phyloP scores from a whole-genome alignment of 2,888 invertebrate species.

The Margaritifera margaritifera region DNA sequence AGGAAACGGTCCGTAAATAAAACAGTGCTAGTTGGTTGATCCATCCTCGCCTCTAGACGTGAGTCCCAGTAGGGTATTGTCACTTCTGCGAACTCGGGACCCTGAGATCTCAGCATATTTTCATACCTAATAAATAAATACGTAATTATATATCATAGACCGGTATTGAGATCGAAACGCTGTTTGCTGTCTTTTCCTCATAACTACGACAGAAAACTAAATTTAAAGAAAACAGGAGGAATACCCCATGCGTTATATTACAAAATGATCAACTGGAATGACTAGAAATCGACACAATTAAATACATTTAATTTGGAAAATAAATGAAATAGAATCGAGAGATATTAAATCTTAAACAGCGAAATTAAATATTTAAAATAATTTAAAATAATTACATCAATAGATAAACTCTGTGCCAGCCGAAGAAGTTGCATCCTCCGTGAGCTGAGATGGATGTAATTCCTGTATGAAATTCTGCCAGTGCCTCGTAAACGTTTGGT shows the following conservation, averaged over 20 bases:
- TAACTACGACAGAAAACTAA: too few species aligned
- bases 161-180: too few species aligned
- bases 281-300: too few species aligned
- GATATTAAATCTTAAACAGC: too few species aligned
- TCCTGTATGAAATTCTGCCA: slow-evolving; percentile 56
- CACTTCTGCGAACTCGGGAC: slow-evolving; percentile 40
- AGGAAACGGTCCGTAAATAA: slow-evolving; percentile 49
- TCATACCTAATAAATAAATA: slow-evolving; percentile 47
- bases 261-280: too few species aligned
- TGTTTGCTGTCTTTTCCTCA: too few species aligned
- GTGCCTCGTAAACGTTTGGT: slow-evolving; percentile 56
- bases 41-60: slow-evolving; percentile 40
- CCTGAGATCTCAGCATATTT: slow-evolving; percentile 52
- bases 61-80: slow-evolving; percentile 61
- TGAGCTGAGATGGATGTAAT: slow-evolving; percentile 51
- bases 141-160: too few species aligned
- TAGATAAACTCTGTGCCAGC: slow-evolving; percentile 57
- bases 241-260: too few species aligned
- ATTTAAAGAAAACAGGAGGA: too few species aligned
- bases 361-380: slow-evolving; percentile 1
- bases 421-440: slow-evolving; percentile 57
- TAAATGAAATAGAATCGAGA: too few species aligned
- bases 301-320: too few species aligned
- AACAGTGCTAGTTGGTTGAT: slow-evolving; percentile 36
- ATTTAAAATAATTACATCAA: slow-evolving; percentile 50